Conservation (phyloP, 1,140 invertebrate species). For the Phymastichus coffea region DNA sequence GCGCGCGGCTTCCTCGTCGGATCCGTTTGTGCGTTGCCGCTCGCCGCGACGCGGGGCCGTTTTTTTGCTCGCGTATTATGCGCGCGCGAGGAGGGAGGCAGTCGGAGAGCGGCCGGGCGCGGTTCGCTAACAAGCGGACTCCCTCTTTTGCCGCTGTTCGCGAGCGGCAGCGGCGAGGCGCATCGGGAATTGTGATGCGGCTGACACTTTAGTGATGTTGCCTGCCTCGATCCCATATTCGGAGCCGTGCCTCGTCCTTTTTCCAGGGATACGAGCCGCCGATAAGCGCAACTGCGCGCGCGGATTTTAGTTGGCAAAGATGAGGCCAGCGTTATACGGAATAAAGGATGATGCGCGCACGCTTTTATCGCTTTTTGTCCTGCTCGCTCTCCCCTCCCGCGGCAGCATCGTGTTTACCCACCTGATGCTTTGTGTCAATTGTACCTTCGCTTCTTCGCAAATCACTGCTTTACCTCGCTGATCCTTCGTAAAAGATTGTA, state of each 20-base stretch:
- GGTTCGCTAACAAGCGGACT: slow-evolving; percentile 40
- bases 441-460: no score
- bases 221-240: slow-evolving; percentile 39
- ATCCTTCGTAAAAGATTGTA: no score
- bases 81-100: no score
- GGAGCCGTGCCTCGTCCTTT: slow-evolving; percentile 29
- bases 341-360: slow-evolving; percentile 1
- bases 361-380: neutral
- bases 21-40: no score
- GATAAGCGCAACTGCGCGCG: no score
- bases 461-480: no score
- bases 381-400: neutral
- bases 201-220: slow-evolving; percentile 34
- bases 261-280: neutral
- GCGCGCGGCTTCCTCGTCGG: no score
- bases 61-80: no score
- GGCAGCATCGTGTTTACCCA: neutral
- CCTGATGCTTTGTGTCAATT: no score
- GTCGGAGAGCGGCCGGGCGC: no score
- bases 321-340: slow-evolving; percentile 9
- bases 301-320: slow-evolving; percentile 12
- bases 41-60: no score
- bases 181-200: slow-evolving; percentile 42
- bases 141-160: neutral
- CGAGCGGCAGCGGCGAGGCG: neutral